Base-by-base conservation (phyloP, 1,140 invertebrate species). In the Trichoplusia ni region DNA sequence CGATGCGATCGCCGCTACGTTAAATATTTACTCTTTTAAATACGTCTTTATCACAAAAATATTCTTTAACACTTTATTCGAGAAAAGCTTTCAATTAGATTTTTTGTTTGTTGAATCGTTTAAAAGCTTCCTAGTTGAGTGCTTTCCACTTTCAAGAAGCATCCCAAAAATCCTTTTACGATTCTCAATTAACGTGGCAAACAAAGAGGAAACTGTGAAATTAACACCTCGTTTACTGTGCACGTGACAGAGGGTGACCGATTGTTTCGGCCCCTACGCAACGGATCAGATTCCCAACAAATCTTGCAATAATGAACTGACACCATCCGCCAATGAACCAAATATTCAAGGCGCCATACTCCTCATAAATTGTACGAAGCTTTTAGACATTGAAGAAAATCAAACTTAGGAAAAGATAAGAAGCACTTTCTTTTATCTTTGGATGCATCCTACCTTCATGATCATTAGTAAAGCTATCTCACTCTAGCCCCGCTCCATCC, bases 391-490 rank as follows among this genome's bases (percentile, higher is more conserved):
- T 60, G 67, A 40, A 70, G 73, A 80, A 75, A 71, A 69, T 40
- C 76, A 76, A 76, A 75, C 60, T 64, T 71, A 64, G 37, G 53
- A 64, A 63, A 78, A 72, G 79, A 84, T 83, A 84, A 86, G 81
- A 75, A 81, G 81, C 82, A 77, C 82, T 86, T 76, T 79, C 68
- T 79, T 81, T 79, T 81, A 84, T 84, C 79, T 84, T 75, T 72
- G 75, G 74, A 71, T 74, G 64, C 71, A 70, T 75, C 77, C 67
- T 63, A 71, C 68, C 60, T 72, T 73, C 71, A 68, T 33, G 80
- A 77, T 87, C 84, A 89, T 87, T 88, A 86, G 84, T 80, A 70
- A 56, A 53, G 75, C 75, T 64, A 54, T 90, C 86, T 69, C 77
- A 46, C 58, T 84, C 72, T 73, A 38, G 54, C 66, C 74, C 82